phyloP scores from a whole-genome alignment of 2,888 invertebrate genomes.

The Netelia virgata region DNA sequence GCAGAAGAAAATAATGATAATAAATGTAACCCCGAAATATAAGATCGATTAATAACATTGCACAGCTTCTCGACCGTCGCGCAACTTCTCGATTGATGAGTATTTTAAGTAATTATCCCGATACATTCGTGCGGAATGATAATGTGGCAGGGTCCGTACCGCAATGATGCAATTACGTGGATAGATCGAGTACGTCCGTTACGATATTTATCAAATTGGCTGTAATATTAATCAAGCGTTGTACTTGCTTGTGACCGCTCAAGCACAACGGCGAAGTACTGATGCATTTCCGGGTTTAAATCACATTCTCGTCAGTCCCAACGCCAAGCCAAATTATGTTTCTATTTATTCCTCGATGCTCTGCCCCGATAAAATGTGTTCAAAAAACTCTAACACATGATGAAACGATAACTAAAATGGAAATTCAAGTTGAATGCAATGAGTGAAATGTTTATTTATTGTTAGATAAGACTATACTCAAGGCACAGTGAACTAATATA shows the following conservation, averaged over 20 bases:
- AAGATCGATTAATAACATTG: conserved; percentile 63
- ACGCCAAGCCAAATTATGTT: conserved; percentile 46
- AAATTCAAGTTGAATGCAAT: background rate
- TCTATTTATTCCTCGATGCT: conserved; percentile 22
- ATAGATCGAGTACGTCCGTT: conserved; percentile 62
- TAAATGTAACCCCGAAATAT: conserved; percentile 31
- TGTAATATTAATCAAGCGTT: conserved; percentile 68
- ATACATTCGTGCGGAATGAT: conserved; percentile 62
- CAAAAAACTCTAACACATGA: background rate
- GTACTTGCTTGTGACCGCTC: conserved; percentile 66
- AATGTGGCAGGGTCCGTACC: conserved; percentile 52
- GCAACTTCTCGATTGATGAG: conserved; percentile 62
- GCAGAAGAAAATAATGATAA: conserved; percentile 15
- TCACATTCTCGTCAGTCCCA: conserved; percentile 60
- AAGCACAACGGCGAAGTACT: conserved; percentile 31
- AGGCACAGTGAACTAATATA: no score
- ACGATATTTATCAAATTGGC: conserved; percentile 69
- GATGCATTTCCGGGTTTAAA: conserved; percentile 62
- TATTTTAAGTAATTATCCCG: conserved; percentile 68
- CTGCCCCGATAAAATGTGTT: conserved; percentile 18
- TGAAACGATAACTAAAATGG: conserved; percentile 23
- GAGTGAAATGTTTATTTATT: no score
- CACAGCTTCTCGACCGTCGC: conserved; percentile 43
- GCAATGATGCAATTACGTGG: conserved; percentile 39
- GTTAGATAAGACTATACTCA: no score